Evolutionary conservation across 92 coral and sea anemone genomes (phyloP).

Genomic region (Phymanthus crucifer): DNA sequence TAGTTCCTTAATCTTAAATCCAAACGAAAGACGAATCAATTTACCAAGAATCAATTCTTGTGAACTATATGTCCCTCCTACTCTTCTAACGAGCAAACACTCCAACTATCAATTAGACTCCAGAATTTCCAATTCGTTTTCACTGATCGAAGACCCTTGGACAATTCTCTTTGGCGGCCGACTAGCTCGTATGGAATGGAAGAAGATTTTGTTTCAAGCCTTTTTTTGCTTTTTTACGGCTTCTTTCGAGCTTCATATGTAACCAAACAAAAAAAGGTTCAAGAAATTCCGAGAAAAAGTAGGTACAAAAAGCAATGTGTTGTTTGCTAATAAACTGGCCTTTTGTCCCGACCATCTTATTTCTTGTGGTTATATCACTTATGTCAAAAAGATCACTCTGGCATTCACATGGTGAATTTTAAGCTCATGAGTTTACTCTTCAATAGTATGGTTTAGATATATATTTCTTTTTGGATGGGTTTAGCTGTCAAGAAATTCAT

Average conservation of each 20-base stretch:
- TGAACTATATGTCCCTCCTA: slow-evolving; percentile 74
- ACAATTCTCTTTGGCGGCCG: slow-evolving; percentile 14
- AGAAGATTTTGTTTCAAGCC: slow-evolving; percentile 4
- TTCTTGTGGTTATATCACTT: slow-evolving; percentile 45
- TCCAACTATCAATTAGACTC: slow-evolving; percentile 61
- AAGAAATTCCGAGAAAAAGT: slow-evolving; percentile 50
- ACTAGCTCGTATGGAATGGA: neutral
- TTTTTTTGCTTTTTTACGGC: slow-evolving; percentile 29
- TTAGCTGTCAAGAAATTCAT: slow-evolving; percentile 46
- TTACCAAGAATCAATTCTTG: slow-evolving; percentile 63
- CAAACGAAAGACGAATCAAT: slow-evolving; percentile 64
- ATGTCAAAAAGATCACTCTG: slow-evolving; percentile 39
- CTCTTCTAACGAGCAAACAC: slow-evolving; percentile 72
- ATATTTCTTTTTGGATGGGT: slow-evolving; percentile 43
- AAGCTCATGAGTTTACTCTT: slow-evolving; percentile 27
- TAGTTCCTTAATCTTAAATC: slow-evolving; percentile 56
- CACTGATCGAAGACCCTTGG: slow-evolving; percentile 13
- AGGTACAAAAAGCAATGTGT: slow-evolving; percentile 51
- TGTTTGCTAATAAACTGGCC: slow-evolving; percentile 78
- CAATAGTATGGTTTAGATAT: slow-evolving; percentile 25
- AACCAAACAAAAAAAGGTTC: slow-evolving; percentile 17
- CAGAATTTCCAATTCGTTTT: slow-evolving; percentile 36
- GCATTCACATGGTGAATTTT: slow-evolving; percentile 31
- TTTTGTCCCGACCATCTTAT: slow-evolving; percentile 41
- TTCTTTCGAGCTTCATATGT: slow-evolving; percentile 22